phyloP scores from a whole-genome alignment of 2,797 vertebrate species.

The Heliangelus exortis region DNA sequence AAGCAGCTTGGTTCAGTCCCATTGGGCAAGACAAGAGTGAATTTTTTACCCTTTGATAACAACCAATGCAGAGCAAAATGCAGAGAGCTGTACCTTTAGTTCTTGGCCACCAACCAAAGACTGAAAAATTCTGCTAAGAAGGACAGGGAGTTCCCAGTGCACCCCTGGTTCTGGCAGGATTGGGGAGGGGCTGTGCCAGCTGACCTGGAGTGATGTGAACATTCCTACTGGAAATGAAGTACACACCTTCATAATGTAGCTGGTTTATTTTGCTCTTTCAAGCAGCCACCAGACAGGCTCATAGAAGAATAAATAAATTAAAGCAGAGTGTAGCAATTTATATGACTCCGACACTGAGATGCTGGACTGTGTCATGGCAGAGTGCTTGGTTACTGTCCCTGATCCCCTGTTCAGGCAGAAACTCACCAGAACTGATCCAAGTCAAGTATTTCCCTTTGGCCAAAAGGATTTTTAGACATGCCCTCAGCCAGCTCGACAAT shows the following conservation, averaged over 20 bases:
- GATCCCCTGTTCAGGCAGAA: slow-evolving; percentile 17
- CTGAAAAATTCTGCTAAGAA: not conserved
- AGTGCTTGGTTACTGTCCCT: not conserved
- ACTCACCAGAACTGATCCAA: slow-evolving; percentile 33
- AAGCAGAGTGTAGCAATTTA: slow-evolving; percentile 8
- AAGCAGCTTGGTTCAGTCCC: not conserved
- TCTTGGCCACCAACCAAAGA: not conserved
- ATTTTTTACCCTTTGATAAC: not conserved
- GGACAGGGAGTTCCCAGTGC: not conserved
- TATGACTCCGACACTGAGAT: not conserved
- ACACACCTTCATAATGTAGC: not conserved
- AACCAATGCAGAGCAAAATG: not conserved
- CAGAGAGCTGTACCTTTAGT: not conserved
- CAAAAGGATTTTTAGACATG: slow-evolving; percentile 39
- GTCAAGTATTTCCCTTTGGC: slow-evolving; percentile 40
- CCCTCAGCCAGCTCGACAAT: slow-evolving; percentile 17
- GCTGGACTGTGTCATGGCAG: not conserved
- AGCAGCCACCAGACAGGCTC: slow-evolving; percentile 39
- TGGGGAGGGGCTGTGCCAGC: not conserved
- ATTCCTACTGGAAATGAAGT: not conserved
- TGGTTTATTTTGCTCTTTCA: slow-evolving; percentile 63
- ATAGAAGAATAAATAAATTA: slow-evolving; percentile 22
- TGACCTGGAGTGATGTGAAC: not conserved
- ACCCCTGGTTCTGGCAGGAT: not conserved
- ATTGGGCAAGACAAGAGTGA: rapidly evolving